Evolutionary conservation across 2,888 invertebrate species (phyloP), one percentile per base, ranked within the genome.

Genomic region (Pogonocherus hispidulus): DNA sequence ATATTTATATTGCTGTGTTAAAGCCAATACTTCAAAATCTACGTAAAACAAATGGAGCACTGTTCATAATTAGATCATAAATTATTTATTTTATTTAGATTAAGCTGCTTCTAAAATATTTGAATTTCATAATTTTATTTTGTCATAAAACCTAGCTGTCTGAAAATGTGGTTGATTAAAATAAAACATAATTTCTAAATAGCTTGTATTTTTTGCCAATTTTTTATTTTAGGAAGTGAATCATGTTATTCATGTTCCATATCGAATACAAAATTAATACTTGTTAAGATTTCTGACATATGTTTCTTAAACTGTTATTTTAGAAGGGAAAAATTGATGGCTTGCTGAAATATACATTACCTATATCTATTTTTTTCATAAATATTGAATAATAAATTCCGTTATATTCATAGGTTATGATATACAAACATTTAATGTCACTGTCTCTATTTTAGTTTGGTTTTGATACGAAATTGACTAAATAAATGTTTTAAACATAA

Each of bases 181-280:
- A 51, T 23, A 51, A 51, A 23, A 51, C 49, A 51, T 51, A n/a
- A 47, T 47, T 51, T 49, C 6, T 4, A 23, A 51, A 51, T 51
- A 11, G 22, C 23, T n/a, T 23, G n/a, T 22, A 51, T 51, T 23
- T 14, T 51, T 51, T 23, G 6, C 23, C 23, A n/a, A 23, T n/a
- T 23, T 51, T 51, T 23, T 51, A 51, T 51, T 51, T 51, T 51
- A 22, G 23, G 23, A 11, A 14, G n/a, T 51, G 49, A n/a, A n/a
- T n/a, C n/a, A n/a, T n/a, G n/a, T n/a, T n/a, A 51, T 23, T 51
- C 23, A 51, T 23, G 23, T 51, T 3, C 8, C 49, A 22, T 51
- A 51, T 23, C 22, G 8, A 49, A 23, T 5, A 6, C 22, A 51
- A n/a, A 51, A 51, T 51, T 51, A 23, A 51, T 51, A 51, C 23